Evolutionary conservation across 2,888 invertebrate genomes (phyloP), one percentile per base, ranked within the genome.

Genomic region (Palloptera scutellata): DNA sequence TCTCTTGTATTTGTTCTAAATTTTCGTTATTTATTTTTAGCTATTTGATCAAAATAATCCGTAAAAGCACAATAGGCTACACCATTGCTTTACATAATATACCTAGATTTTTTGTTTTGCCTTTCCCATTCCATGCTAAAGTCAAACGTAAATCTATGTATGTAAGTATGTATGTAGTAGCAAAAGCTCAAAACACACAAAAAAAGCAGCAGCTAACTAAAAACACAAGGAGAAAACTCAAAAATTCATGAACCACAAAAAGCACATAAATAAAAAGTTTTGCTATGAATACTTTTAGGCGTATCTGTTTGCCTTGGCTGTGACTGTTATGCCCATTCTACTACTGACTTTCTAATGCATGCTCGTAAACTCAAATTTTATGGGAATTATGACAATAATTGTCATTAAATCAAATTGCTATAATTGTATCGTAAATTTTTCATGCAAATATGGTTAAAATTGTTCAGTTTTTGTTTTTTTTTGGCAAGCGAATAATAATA

Each of bases 301-400:
- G 20, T 15, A 59, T 61, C 52, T 66, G 20, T n/a, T 40, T 20
- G 15, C 63, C 0, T 53, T 40, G 5, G 48, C 15, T 8, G 48
- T n/a, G n/a, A n/a, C 48, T 15, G 12, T 11, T 15, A n/a, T 11
- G 13, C 48, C 5, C 11, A n/a, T 13, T 4, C 30, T 2, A 0
- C 20, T 17, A 43, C 43, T 42, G n/a, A n/a, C 9, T 41, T 66
- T 48, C 13, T 30, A 30, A 30, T 30, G 30, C 30, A 30, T 69
- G 71, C 41, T 41, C 54, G 51, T 60, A 63, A 68, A 60, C 64
- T 55, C 60, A 76, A 76, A 75, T 79, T 69, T 77, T 77, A 79
- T 77, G 76, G 76, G 77, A 79, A 79, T 79, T 79, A 79, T 77
- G 77, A 76, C 78, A 79, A 79, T 79, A 79, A 79, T 79, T 79